Evolutionary conservation across 2,888 invertebrate genomes (phyloP).

Genomic region (Orthosia gracilis): DNA sequence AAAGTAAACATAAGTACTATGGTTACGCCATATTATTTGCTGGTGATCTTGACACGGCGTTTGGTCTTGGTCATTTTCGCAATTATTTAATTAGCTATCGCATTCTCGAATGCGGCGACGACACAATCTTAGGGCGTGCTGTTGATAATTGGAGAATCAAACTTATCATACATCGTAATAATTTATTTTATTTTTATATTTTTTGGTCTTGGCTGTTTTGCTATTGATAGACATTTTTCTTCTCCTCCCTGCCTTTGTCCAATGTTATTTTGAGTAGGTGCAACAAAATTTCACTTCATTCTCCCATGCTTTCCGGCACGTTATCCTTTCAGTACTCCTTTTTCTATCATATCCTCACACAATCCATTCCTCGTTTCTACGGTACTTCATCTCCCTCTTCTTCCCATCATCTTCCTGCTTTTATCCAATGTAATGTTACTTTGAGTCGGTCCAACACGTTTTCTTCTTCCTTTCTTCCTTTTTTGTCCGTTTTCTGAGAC

Average conservation of each 20-base stretch:
- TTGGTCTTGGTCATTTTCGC: slow-evolving; percentile 70
- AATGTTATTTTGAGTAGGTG: background rate
- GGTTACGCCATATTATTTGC: slow-evolving; percentile 66
- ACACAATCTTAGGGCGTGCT: slow-evolving; percentile 5
- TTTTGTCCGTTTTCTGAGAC: too few species aligned
- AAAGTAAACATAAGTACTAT: slow-evolving; percentile 48
- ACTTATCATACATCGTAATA: background rate
- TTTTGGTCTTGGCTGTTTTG: background rate
- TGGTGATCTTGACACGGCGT: slow-evolving; percentile 72
- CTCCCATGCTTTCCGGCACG: background rate
- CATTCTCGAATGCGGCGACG: slow-evolving; percentile 57
- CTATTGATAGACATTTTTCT: too few species aligned
- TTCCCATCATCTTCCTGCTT: too few species aligned
- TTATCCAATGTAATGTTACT: too few species aligned
- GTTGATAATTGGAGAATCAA: slow-evolving; percentile 9
- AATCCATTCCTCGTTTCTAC: background rate
- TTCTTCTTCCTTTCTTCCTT: too few species aligned
- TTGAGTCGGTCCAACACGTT: too few species aligned
- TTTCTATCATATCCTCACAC: background rate
- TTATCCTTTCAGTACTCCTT: background rate
- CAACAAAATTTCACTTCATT: background rate
- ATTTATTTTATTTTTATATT: background rate
- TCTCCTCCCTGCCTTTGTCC: background rate
- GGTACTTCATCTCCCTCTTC: background rate
- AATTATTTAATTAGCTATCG: slow-evolving; percentile 66